Evolutionary conservation across 2,888 invertebrate genomes (phyloP), one percentile per base, ranked within the genome.

Genomic region (Mythimna impura): DNA sequence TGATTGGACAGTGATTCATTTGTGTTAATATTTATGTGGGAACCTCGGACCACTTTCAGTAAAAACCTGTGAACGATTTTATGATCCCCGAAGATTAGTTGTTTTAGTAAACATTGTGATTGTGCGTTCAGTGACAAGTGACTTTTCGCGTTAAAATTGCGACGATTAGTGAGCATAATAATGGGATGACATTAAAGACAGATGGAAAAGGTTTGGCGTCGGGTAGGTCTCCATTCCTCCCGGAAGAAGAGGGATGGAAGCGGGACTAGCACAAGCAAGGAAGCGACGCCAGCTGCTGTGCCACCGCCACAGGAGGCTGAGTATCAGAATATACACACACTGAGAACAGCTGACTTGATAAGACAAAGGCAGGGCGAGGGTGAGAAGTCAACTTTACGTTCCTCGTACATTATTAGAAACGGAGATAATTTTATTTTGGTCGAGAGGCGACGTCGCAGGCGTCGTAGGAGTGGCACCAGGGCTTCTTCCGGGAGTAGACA

Each of bases 141-240:
- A 74, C 63, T 80, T 25, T 69, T 76, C 54, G 71, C 70, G 73
- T 54, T 36, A 66, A 73, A 63, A 75, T 81, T 80, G 69, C 71
- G 71, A 76, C 76, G 17, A 77, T 76, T 81, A 78, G 86, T 85
- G 76, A 71, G 72, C 89, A 92, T 92, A 91, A 94, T 89, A 91
- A 96, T 96, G 96, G 96, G 96, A 96, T 96, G 96, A 96, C 93
- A 94, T 89, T 89, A 92, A 94, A 95, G 90, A 94, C 90, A 90
- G 94, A 96, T 96, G 96, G 96, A 96, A 96, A 96, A 96, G 93
- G 96, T 96, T 95, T 96, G 96, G 96, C 95, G 96, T 92, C 93
- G 96, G 85, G 96, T 96, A 86, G 96, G 96, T 91, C 96, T 96
- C 93, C 96, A 96, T 94, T 96, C 96, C 94, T 96, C 96, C 93